A percentile compares a stretch with the other conserved stretches of the same genome.
These are phyloP conservation scores for Salvator merianae DNA, from an alignment of 2,113 vertebrate species.

Conservation along the genomic window DNA sequence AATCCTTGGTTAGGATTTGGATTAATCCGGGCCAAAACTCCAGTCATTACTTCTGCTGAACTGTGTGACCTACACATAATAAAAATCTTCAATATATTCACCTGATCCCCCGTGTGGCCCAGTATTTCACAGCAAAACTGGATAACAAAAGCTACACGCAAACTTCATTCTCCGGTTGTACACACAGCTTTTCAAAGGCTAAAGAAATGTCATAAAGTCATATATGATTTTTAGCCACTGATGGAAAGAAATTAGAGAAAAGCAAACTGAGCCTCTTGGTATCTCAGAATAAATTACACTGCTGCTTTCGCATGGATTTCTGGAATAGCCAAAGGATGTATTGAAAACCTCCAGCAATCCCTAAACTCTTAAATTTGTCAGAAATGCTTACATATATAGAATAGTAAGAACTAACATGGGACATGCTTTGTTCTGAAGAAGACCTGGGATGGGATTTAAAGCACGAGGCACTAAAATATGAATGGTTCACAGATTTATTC, in stretches of 20 bases:
- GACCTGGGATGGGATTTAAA: constrained; percentile 54
- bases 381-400: constrained; percentile 11
- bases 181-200: not conserved
- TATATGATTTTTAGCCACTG: not conserved
- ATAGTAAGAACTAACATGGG: constrained; percentile 6
- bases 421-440: constrained; percentile 51
- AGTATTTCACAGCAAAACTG: not conserved
- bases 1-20: no score
- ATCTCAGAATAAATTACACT: not conserved
- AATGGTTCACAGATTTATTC: constrained; percentile 65
- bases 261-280: not conserved
- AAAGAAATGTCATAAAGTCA: not conserved
- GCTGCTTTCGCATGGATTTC: not conserved
- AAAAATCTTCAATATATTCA: not conserved
- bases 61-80: no score
- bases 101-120: not conserved
- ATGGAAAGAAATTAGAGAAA: constrained; percentile 13
- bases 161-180: not conserved
- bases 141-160: not conserved
- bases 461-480: constrained; percentile 60
- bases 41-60: no score
- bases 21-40: no score
- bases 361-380: not conserved
- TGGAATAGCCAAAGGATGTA: no score
- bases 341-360: not conserved